Base-by-base conservation (phyloP, 1,140 invertebrate genomes). In the Tetramorium alpestre region DNA sequence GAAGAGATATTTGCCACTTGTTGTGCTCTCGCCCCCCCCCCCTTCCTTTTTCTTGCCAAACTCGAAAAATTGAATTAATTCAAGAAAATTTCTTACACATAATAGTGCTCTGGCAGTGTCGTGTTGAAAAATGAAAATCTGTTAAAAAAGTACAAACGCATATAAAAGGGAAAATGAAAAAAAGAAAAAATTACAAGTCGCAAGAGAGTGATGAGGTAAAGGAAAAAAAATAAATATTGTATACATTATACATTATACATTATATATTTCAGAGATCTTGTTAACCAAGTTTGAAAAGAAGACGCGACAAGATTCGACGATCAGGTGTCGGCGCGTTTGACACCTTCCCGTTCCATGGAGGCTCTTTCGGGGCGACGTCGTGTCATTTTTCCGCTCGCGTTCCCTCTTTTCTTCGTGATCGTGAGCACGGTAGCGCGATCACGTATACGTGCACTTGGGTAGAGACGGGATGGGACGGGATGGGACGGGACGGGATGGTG, bases 291-390 rank as follows among this genome's bases (percentile, higher is more conserved):
- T 41, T 54, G 0, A 47, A 73, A 84, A 49, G 54, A 5, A 69
- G 69, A 82, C 5, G 47, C 51, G 22, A 64, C 58, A 44, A 60
- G 80, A 88, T 85, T 89, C 87, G 84, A 88, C 41, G 88, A 92
- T 92, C 90, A 91, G 91, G 87, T 93, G 92, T 92, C 92, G 92
- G 93, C 87, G 51, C 92, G 87, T 93, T 93, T 93, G 92, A 93
- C 92, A 92, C 92, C 92, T 84, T 88, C 22, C 22, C 44, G 64
- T 38, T 70, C 87, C 76, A 88, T 90, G 88, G 84, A 90, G 28
- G 86, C 65, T 88, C 72, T 76, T 89, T 81, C 78, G 87, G 86
- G 84, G 81, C 72, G 60, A 28, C 56, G 73, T 38, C 47, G 51
- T 86, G 33, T 65, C 56, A 47, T 78, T 77, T 85, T 89, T 85